phyloP scores from a whole-genome alignment of 2,888 invertebrate genomes.

The Digitonthophagus gazella region DNA sequence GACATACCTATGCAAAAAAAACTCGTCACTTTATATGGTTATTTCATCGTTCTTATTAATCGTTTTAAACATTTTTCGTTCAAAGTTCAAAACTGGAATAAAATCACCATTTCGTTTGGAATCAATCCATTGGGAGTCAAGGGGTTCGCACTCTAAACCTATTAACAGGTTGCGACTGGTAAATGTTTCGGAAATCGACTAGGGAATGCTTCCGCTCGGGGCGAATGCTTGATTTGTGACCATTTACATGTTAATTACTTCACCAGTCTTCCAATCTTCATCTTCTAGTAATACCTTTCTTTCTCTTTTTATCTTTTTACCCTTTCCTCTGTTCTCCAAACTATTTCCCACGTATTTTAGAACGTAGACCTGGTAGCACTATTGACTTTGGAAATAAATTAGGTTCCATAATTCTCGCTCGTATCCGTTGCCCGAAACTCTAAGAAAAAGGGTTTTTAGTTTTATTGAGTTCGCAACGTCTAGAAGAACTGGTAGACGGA shows the following conservation, averaged over 20 bases:
- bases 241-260: background rate
- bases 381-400: background rate
- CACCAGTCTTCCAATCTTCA: background rate
- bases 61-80: background rate
- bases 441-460: slow-evolving; percentile 7
- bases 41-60: no score
- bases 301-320: background rate
- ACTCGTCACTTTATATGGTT: no score
- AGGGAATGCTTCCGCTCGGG: background rate
- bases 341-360: background rate
- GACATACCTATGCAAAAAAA: no score
- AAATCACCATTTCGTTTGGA: background rate
- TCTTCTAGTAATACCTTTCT: background rate
- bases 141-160: background rate
- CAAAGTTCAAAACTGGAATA: background rate
- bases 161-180: background rate
- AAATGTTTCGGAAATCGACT: background rate
- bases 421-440: background rate
- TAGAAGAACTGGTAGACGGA: slow-evolving; percentile 19
- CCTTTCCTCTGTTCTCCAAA: background rate
- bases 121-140: background rate
- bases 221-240: background rate
- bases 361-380: background rate
- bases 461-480: background rate
- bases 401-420: background rate